Evolutionary conservation across 2,797 vertebrate genomes (phyloP).

Genomic region (Sebastes baramenuke): DNA sequence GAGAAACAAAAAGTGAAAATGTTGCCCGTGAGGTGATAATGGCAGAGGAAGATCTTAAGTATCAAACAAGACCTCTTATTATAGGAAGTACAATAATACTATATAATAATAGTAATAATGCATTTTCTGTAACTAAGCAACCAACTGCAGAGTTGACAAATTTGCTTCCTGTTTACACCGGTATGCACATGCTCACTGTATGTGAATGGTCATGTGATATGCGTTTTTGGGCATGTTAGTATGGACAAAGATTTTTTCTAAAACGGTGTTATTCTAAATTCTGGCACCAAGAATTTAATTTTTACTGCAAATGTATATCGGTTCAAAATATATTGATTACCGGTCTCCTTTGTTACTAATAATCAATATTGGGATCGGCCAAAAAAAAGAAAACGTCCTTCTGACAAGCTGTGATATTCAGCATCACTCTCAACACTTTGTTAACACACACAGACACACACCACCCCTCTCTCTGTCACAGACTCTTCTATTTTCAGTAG

Average conservation of each 20-base stretch:
- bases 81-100: too few relatives aligned
- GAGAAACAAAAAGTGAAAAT: not conserved
- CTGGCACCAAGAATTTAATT: not conserved
- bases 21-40: constrained; percentile 9
- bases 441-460: not conserved
- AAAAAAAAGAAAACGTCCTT: not conserved
- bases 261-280: not conserved
- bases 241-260: too few relatives aligned
- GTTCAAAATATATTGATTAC: not conserved
- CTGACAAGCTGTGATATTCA: not conserved
- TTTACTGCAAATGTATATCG: not conserved
- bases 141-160: too few relatives aligned
- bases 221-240: too few relatives aligned
- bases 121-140: too few relatives aligned
- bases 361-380: not conserved
- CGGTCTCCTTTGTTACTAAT: not conserved
- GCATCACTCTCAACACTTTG: constrained; percentile 2
- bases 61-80: too few relatives aligned
- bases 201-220: too few relatives aligned
- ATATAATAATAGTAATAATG: too few relatives aligned
- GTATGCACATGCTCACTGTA: too few relatives aligned
- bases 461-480: constrained; percentile 7
- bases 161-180: too few relatives aligned
- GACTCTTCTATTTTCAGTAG: not conserved
- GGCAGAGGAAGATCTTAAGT: not conserved